Evolutionary conservation across 2,888 invertebrate species (phyloP), one percentile per base, ranked within the genome.

Genomic region (Oscheius sp.): DNA sequence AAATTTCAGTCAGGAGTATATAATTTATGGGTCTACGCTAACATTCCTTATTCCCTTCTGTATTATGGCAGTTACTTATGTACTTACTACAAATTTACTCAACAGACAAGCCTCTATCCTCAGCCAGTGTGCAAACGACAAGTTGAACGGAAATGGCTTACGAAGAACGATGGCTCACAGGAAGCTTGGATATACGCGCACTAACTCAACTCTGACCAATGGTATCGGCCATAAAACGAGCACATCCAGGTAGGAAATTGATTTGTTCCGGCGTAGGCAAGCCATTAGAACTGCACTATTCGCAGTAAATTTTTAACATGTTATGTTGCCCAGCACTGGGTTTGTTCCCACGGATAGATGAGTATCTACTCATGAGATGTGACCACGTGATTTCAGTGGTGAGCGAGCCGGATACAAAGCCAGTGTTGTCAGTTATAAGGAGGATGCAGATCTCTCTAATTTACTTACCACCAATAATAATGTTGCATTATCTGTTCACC

Each of bases 31-130:
- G 46, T 96, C 96, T 71, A 93, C 96, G 86, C 93, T 95, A 85
- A 95, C 95, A 84, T 97, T 97, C 91, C 96, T 96, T 91, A 95
- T 97, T 78, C 97, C 97, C 0, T 91, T 97, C 80, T 92, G 93
- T 55, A 95, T 98, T 82, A 97, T 97, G 96, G 91, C 96, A 88
- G 91, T 95, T 75, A 95, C 96, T n/a, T 97, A 96, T 88, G 93
- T 94, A 5, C 91, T 96, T 83, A 98, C 97, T 0, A 94, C 96
- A 21, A 92, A 93, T 73, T 91, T 96, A 35, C 90, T 97, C 86
- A 94, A 95, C 61, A 82, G 83, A 41, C 87, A 87, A 68, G 87
- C 86, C 1, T 81, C 77, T 6, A 73, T 82, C n/a, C 69, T 86
- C 25, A 81, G 79, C 53, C 82, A 85, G 52, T 58, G 59, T 41